phyloP scores from a whole-genome alignment of 2,888 invertebrate genomes.

The Prosapia bicincta region DNA sequence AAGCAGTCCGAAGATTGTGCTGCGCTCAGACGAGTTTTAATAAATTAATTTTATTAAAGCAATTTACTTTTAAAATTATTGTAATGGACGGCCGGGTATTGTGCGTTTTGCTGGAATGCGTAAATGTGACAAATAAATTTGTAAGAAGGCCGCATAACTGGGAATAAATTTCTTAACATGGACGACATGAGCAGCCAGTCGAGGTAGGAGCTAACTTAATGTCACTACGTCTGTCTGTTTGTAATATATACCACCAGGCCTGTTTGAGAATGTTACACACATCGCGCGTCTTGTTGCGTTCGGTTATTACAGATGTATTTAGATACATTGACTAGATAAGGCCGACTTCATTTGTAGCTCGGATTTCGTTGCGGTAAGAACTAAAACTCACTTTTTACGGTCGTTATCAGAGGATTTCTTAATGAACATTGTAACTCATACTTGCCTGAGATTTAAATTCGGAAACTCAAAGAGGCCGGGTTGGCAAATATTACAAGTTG shows the following conservation, averaged over 20 bases:
- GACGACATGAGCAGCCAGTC: background rate
- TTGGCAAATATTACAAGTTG: no score
- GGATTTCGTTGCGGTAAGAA: background rate
- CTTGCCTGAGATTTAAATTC: no score
- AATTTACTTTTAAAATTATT: background rate
- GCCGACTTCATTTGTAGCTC: background rate
- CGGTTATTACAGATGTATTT: background rate
- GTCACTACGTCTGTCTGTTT: background rate
- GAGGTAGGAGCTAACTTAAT: background rate
- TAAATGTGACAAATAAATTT: slow-evolving; percentile 2
- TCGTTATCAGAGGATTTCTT: no score
- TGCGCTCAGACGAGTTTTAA: background rate
- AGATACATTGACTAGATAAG: background rate
- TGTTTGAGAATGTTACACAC: background rate
- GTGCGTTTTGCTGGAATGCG: background rate
- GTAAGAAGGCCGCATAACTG: background rate
- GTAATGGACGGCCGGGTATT: background rate
- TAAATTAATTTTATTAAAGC: background rate
- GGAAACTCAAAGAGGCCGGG: no score
- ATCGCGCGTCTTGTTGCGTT: background rate
- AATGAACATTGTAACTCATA: no score
- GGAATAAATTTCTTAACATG: background rate
- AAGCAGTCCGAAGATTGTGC: background rate
- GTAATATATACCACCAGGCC: background rate
- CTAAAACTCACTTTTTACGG: no score